Evolutionary conservation across 2,888 invertebrate species (phyloP).

Genomic region (Agrypnus murinus): DNA sequence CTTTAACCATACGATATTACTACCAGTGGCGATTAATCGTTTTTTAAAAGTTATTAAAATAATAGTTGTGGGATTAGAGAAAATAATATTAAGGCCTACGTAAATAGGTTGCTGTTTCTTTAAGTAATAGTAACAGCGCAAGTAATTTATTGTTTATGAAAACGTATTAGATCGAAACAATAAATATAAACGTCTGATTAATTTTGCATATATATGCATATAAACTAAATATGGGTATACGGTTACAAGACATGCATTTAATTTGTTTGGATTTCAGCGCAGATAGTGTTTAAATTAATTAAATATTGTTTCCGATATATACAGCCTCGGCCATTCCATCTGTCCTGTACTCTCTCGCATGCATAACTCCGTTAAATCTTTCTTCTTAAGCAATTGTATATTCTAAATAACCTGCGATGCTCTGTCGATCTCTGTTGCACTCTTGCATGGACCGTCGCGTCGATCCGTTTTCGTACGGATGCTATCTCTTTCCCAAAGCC

Average conservation of each 20-base stretch:
- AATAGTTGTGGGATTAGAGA: too few relatives aligned
- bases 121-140: too few relatives aligned
- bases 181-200: slow-evolving; percentile 19
- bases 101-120: too few relatives aligned
- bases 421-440: not conserved
- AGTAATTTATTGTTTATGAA: too few relatives aligned
- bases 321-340: slow-evolving; percentile 53
- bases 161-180: not conserved
- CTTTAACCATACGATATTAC: too few relatives aligned
- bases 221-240: slow-evolving; percentile 56
- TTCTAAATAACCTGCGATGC: slow-evolving; percentile 41
- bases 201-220: slow-evolving; percentile 31
- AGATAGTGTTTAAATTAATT: slow-evolving; percentile 65
- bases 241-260: slow-evolving; percentile 60
- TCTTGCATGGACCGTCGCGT: not conserved
- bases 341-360: slow-evolving; percentile 34
- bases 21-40: too few relatives aligned
- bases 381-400: slow-evolving; percentile 40
- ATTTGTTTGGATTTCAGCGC: slow-evolving; percentile 60
- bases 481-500: slow-evolving; percentile 20
- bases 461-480: slow-evolving; percentile 22
- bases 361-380: slow-evolving; percentile 38
- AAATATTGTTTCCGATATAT: slow-evolving; percentile 63
- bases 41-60: too few relatives aligned
- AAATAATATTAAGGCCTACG: too few relatives aligned